Percentiles rank a stretch among this genome's conserved stretches.
Evolutionary conservation across 2,797 vertebrate genomes (phyloP).

Genomic region (Bufotes viridis): DNA sequence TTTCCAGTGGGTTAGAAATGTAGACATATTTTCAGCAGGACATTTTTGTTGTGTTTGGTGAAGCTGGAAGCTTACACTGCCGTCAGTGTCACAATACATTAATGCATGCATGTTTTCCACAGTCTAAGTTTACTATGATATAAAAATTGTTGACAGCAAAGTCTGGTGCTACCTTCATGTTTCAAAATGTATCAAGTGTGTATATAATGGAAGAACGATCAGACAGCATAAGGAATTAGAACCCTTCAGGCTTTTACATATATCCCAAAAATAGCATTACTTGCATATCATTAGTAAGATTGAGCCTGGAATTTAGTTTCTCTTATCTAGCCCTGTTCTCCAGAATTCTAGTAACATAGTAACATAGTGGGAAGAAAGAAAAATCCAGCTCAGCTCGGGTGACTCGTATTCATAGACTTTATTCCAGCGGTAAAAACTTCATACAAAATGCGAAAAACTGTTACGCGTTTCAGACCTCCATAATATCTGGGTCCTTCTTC

Average conservation of each 20-base stretch:
- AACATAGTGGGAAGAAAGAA: too few relatives aligned
- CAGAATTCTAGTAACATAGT: too few relatives aligned
- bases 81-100: constrained; percentile 48
- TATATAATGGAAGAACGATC: constrained; percentile 49
- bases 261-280: not conserved
- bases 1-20: not conserved
- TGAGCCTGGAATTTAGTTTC: not conserved
- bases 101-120: constrained; percentile 45
- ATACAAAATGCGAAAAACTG: too few relatives aligned
- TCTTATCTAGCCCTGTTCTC: not conserved
- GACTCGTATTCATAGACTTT: too few relatives aligned
- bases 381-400: too few relatives aligned
- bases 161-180: constrained; percentile 47
- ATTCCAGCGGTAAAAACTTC: too few relatives aligned
- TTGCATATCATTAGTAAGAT: not conserved
- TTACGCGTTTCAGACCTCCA: too few relatives aligned
- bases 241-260: constrained; percentile 28
- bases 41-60: constrained; percentile 50
- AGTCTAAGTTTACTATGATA: constrained; percentile 51
- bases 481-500: too few relatives aligned
- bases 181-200: constrained; percentile 50
- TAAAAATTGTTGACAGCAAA: constrained; percentile 22
- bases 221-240: constrained; percentile 36
- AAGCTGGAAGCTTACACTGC: constrained; percentile 58
- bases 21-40: not conserved